A percentile compares a stretch with the other conserved stretches of the same genome.
These are phyloP conservation scores for Plumapathes pennacea DNA, from an alignment of 92 coral and sea anemone genomes.

Conservation along the genomic window DNA sequence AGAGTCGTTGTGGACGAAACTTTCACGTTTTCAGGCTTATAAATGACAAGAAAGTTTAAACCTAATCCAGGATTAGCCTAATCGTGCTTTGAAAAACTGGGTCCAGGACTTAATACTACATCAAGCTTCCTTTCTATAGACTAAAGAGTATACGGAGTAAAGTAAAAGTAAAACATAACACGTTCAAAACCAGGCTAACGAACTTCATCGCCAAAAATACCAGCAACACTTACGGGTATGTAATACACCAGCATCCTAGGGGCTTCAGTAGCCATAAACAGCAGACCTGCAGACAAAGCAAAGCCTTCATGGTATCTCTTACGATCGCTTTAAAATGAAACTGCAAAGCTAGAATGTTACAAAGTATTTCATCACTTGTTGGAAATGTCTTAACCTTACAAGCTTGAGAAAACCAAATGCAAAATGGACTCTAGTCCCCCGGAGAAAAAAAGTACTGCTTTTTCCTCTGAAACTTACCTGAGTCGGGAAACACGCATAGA, in stretches of 20 bases:
- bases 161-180: not conserved
- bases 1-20: too few species aligned
- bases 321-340: not conserved
- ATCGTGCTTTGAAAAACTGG: too few species aligned
- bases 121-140: not conserved
- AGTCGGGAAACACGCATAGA: slow-evolving; percentile 77
- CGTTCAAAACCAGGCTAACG: not conserved
- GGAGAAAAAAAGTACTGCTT: not conserved
- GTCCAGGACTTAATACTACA: too few species aligned
- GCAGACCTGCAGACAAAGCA: slow-evolving; percentile 47
- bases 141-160: not conserved
- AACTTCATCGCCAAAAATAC: not conserved
- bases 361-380: not conserved
- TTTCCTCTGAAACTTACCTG: slow-evolving; percentile 70
- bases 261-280: slow-evolving; percentile 96
- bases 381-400: too few species aligned
- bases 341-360: not conserved
- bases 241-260: slow-evolving; percentile 93
- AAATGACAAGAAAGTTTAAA: too few species aligned
- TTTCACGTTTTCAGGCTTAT: too few species aligned
- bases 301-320: not conserved
- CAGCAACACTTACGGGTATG: slow-evolving; percentile 74
- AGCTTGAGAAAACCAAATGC: too few species aligned
- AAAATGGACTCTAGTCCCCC: not conserved
- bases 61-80: too few species aligned